Percentiles rank a stretch among this genome's conserved stretches.
Evolutionary conservation across 2,797 vertebrate species (phyloP).

Genomic region (Spondyliosoma cantharus): DNA sequence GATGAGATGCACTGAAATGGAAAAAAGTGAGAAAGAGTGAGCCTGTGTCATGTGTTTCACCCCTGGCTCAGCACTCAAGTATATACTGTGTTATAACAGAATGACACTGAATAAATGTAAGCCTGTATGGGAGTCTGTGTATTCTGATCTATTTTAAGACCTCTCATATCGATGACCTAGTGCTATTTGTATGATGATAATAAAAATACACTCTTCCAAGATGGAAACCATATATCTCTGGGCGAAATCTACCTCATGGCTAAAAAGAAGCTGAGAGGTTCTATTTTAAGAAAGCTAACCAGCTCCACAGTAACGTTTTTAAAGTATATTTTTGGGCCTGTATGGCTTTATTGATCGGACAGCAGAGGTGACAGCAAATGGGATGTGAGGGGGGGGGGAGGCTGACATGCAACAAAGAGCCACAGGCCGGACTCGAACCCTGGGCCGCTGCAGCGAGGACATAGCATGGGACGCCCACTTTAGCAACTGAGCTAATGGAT

Average conservation of each 20-base stretch:
- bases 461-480: too few relatives aligned
- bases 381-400: too few relatives aligned
- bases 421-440: too few relatives aligned
- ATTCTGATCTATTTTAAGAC: neutral
- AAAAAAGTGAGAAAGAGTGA: neutral
- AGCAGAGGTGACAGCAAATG: too few relatives aligned
- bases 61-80: neutral
- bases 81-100: neutral
- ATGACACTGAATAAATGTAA: neutral
- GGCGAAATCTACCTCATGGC: neutral
- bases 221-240: neutral
- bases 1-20: neutral
- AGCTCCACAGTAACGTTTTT: constrained; percentile 39
- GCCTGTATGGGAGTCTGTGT: neutral
- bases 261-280: neutral
- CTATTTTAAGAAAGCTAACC: neutral
- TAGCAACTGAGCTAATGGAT: too few relatives aligned
- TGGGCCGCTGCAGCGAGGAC: too few relatives aligned
- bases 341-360: too few relatives aligned
- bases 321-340: too few relatives aligned
- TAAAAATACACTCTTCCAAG: neutral
- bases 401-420: too few relatives aligned
- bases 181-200: too few relatives aligned
- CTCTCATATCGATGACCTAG: neutral
- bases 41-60: neutral